phyloP scores from a whole-genome alignment of 2,797 vertebrate species.

The Gadopsis bispinosus region DNA sequence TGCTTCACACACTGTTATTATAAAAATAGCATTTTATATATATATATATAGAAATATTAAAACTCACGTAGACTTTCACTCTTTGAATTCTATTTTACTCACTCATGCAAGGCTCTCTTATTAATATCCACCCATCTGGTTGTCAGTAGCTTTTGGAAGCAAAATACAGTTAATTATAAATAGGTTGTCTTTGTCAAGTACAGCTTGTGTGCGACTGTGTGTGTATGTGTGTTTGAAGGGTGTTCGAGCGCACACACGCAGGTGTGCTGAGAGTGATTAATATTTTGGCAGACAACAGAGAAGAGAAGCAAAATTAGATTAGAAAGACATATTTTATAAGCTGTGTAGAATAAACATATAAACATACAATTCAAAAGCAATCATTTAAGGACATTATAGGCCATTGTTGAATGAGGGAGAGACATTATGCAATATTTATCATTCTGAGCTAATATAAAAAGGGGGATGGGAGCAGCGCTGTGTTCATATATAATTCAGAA shows the following conservation, averaged over 20 bases:
- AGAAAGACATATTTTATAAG: constrained; percentile 41
- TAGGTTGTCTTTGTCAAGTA: constrained; percentile 26
- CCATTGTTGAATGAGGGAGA: not conserved
- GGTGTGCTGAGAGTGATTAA: constrained; percentile 60
- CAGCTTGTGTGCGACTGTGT: not conserved
- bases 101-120: not conserved
- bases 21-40: too few relatives aligned
- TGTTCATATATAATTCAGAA: constrained; percentile 42
- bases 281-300: constrained; percentile 51
- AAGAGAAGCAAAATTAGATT: constrained; percentile 59
- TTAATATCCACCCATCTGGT: constrained; percentile 24
- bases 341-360: too few relatives aligned
- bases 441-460: not conserved
- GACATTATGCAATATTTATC: constrained; percentile 34
- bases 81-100: not conserved
- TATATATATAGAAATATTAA: too few relatives aligned
- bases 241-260: constrained; percentile 21
- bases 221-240: constrained; percentile 6
- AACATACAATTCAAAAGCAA: constrained; percentile 18
- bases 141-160: constrained; percentile 25
- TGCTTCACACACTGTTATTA: not conserved
- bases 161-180: constrained; percentile 36
- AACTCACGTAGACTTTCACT: not conserved
- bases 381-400: constrained; percentile 6
- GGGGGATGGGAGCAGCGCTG: not conserved